phyloP scores from a whole-genome alignment of 2,797 vertebrate species.

The Podarcis siculus region DNA sequence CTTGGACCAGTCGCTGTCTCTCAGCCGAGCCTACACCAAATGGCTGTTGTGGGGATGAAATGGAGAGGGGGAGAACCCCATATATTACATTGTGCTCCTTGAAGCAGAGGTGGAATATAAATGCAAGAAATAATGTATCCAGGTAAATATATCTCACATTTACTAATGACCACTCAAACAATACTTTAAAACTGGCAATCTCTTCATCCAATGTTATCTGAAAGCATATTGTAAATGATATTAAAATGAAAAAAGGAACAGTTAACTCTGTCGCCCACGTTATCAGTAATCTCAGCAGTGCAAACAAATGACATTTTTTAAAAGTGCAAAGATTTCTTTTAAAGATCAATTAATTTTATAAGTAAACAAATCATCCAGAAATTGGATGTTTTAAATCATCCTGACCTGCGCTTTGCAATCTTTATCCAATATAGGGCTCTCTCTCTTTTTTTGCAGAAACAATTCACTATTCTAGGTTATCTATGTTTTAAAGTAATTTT shows the following conservation, averaged over 20 bases:
- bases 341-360: slow-evolving; percentile 38
- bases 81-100: no score
- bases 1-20: no score
- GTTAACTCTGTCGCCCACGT: slow-evolving; percentile 20
- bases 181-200: neutral
- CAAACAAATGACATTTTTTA: slow-evolving; percentile 37
- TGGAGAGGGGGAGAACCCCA: no score
- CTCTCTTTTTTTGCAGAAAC: slow-evolving; percentile 16
- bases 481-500: slow-evolving; percentile 65
- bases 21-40: no score
- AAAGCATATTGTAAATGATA: slow-evolving; percentile 29
- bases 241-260: slow-evolving; percentile 31
- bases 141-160: neutral
- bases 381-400: slow-evolving; percentile 15
- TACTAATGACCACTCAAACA: neutral
- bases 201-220: neutral
- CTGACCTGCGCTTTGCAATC: slow-evolving; percentile 37
- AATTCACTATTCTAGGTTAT: slow-evolving; percentile 47
- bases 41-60: no score
- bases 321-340: slow-evolving; percentile 35
- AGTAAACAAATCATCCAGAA: slow-evolving; percentile 28
- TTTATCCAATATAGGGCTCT: slow-evolving; percentile 38
- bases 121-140: no score
- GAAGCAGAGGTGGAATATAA: no score
- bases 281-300: slow-evolving; percentile 13